A percentile compares a stretch with the other conserved stretches of the same genome.
Evolutionary conservation across 2,888 invertebrate genomes (phyloP).

Genomic region (Pseudococcus viburni): DNA sequence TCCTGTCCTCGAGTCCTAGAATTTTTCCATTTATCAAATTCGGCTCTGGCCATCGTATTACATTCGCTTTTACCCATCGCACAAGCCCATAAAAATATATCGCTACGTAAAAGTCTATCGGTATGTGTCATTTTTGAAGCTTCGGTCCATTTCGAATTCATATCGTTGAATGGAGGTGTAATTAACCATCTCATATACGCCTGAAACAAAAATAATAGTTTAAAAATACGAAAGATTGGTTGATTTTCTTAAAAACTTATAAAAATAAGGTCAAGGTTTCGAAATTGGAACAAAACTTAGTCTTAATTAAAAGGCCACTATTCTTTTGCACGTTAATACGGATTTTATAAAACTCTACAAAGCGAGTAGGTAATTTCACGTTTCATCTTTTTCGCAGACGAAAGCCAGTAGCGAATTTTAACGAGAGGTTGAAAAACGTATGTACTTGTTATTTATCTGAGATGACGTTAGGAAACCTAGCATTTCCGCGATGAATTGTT

Average conservation of each 20-base stretch:
- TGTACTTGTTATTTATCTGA: constrained; percentile 38
- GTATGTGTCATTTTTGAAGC: constrained; percentile 4
- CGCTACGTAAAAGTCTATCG: constrained; percentile 38
- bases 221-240: not conserved
- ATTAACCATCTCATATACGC: constrained; percentile 27
- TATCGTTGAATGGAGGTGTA: constrained; percentile 11
- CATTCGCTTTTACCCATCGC: constrained; percentile 28
- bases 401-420: not conserved
- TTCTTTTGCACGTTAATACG: not conserved
- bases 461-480: constrained; percentile 24
- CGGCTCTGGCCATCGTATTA: not conserved
- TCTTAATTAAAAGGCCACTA: not conserved
- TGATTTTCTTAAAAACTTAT: not conserved
- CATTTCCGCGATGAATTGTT: constrained; percentile 31
- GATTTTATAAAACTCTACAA: constrained; percentile 12
- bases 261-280: constrained; percentile 20
- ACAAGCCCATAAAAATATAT: constrained; percentile 61
- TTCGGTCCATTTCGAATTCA: constrained; percentile 26
- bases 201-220: not conserved
- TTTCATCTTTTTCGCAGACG: constrained; percentile 13
- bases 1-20: not conserved
- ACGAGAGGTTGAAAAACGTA: constrained; percentile 10
- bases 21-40: constrained; percentile 57
- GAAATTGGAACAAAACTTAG: not conserved
- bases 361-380: not conserved